phyloP scores from a whole-genome alignment of 2,113 vertebrate species.

The Oreochromis niloticus region DNA sequence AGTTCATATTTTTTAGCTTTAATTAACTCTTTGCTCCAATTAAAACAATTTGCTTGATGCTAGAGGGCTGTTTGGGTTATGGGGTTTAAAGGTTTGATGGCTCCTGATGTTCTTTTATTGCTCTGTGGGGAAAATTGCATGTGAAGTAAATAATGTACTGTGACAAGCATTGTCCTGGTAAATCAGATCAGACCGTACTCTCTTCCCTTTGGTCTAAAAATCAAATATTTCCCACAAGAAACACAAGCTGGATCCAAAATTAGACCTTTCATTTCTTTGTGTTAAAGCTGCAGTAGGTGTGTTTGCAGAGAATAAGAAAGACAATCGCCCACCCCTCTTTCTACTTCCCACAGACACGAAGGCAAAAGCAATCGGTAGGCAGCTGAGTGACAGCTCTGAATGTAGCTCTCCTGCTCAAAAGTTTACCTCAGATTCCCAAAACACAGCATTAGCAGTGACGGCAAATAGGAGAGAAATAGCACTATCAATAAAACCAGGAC shows the following conservation, averaged over 20 bases:
- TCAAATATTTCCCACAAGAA: slow-evolving; percentile 10
- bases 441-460: not conserved
- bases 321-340: not conserved
- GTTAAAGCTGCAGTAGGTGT: slow-evolving; percentile 9
- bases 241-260: slow-evolving; percentile 22
- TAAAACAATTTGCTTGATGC: not conserved
- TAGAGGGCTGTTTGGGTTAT: not conserved
- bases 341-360: not conserved
- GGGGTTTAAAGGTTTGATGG: not conserved
- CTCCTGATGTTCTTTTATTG: not conserved
- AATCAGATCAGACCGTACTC: not conserved
- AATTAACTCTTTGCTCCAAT: not conserved
- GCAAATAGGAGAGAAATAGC: not conserved
- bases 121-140: not conserved
- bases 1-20: not conserved
- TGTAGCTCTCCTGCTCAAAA: not conserved
- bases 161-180: not conserved
- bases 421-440: not conserved
- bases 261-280: slow-evolving; percentile 15
- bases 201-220: slow-evolving; percentile 1
- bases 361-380: not conserved
- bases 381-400: slow-evolving; percentile 25
- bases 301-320: slow-evolving; percentile 9
- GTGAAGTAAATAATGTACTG: not conserved
- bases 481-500: not conserved